phyloP scores from a whole-genome alignment of 2,888 invertebrate genomes.

The Chrysotoxum bicinctum region DNA sequence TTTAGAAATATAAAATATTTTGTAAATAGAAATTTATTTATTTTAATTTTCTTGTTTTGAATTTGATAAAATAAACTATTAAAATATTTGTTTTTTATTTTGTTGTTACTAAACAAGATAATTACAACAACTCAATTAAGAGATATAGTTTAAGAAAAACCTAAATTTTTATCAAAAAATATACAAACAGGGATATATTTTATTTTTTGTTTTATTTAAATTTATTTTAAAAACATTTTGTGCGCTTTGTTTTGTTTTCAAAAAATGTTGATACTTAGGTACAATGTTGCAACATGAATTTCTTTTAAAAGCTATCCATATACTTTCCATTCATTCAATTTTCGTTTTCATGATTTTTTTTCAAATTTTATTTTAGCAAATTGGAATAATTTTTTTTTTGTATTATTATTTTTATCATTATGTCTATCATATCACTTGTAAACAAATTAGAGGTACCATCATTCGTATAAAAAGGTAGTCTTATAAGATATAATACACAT shows the following conservation, averaged over 20 bases:
- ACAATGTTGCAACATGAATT: constrained; percentile 71
- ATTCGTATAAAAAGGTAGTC: constrained; percentile 73
- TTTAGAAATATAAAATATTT: constrained; percentile 21
- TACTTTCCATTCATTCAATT: constrained; percentile 34
- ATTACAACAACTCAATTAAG: constrained; percentile 49
- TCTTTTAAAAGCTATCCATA: constrained; percentile 59
- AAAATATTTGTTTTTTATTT: constrained; percentile 31
- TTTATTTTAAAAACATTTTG: constrained; percentile 61
- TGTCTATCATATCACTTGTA: constrained; percentile 70
- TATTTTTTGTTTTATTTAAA: constrained; percentile 14
- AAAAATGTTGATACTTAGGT: constrained; percentile 71
- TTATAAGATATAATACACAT: constrained; percentile 70
- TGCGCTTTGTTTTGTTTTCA: constrained; percentile 66
- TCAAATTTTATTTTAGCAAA: constrained; percentile 52
- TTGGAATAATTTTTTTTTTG: constrained; percentile 44
- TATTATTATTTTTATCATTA: constrained; percentile 43
- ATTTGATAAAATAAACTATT: constrained; percentile 43
- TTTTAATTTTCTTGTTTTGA: background rate
- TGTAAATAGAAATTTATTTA: constrained; percentile 51
- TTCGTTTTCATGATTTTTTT: background rate
- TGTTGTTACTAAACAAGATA: constrained; percentile 15
- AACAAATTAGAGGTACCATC: constrained; percentile 69
- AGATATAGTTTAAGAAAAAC: constrained; percentile 52
- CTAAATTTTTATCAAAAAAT: constrained; percentile 64
- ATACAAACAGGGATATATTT: constrained; percentile 41